Conservation (phyloP, 2,113 vertebrate genomes). For the Phrynosoma platyrhinos region DNA sequence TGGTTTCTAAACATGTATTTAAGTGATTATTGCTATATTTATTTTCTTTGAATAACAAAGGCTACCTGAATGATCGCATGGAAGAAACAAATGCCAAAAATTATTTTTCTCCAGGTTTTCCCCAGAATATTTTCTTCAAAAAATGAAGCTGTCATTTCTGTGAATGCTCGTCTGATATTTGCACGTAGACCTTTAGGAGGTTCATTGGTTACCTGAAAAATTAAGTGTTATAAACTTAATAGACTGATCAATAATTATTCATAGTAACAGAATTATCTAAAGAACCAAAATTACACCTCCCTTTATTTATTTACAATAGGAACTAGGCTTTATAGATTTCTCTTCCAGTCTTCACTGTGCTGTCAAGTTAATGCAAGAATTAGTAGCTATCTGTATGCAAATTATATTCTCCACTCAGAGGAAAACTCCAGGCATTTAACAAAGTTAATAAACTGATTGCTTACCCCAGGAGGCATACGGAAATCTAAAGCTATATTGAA, state of each 20-base stretch:
- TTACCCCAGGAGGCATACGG: slow-evolving; percentile 15
- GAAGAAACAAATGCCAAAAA: slow-evolving; percentile 85
- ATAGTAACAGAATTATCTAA: neutral
- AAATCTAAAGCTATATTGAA: slow-evolving; percentile 29
- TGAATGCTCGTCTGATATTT: slow-evolving; percentile 82
- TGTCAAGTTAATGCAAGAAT: slow-evolving; percentile 28
- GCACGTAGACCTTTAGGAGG: slow-evolving; percentile 84
- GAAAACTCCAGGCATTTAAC: slow-evolving; percentile 22
- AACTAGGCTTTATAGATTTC: neutral
- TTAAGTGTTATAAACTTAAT: neutral
- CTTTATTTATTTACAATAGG: neutral
- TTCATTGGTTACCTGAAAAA: slow-evolving; percentile 82
- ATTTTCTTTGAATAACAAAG: neutral
- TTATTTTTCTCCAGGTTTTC: slow-evolving; percentile 80
- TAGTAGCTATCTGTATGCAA: slow-evolving; percentile 32
- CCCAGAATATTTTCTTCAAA: slow-evolving; percentile 82
- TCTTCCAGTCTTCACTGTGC: neutral
- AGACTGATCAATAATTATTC: neutral
- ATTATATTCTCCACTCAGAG: neutral
- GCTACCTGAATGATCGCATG: slow-evolving; percentile 82
- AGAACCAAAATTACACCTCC: neutral
- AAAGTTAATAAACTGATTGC: slow-evolving; percentile 21
- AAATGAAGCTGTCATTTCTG: slow-evolving; percentile 79
- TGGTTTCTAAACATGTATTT: neutral
- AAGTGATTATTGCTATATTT: neutral